A percentile compares a stretch with the other conserved stretches of the same genome.
phyloP scores from a whole-genome alignment of 2,797 vertebrate species.

The Novumbra hubbsi region DNA sequence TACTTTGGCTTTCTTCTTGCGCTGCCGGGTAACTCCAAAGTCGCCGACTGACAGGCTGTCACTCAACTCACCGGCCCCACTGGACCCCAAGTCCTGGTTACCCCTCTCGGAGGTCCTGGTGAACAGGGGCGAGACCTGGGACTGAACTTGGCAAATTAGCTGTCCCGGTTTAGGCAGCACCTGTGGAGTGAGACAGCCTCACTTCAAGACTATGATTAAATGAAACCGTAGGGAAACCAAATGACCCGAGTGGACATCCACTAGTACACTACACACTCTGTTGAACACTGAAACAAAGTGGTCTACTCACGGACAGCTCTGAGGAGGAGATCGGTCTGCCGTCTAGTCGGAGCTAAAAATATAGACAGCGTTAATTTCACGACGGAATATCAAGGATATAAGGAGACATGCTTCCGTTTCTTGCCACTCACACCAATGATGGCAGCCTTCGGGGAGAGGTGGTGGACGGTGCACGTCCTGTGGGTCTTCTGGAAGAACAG shows the following conservation, averaged over 20 bases:
- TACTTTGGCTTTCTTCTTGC: conserved; percentile 82
- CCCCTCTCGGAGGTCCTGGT: conserved; percentile 41
- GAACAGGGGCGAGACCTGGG: conserved; percentile 31
- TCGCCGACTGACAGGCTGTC: conserved; percentile 81
- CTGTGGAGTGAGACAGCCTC: conserved; percentile 47
- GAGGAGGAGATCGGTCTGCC: conserved; percentile 75
- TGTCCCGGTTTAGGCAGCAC: conserved; percentile 61
- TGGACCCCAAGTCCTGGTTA: conserved; percentile 79
- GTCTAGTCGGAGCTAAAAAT: conserved; percentile 84
- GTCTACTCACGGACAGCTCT: conserved; percentile 82
- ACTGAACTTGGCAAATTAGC: conserved; percentile 34
- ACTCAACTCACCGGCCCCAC: conserved; percentile 84
- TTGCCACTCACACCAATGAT: conserved; percentile 75
- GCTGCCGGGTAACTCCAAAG: conserved; percentile 43
- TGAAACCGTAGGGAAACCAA: neutral
- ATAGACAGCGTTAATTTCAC: neutral
- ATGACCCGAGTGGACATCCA: neutral
- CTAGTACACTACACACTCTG: neutral
- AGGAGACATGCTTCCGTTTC: neutral
- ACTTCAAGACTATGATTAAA: neutral
- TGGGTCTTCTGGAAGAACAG: conserved; percentile 87
- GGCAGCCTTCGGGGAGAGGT: conserved; percentile 84
- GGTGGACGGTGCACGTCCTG: conserved; percentile 70
- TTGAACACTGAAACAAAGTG: neutral
- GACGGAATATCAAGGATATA: neutral